These are phyloP conservation scores for Helicoverpa zea DNA, from an alignment of 1,140 invertebrate species.

Conservation along the genomic window DNA sequence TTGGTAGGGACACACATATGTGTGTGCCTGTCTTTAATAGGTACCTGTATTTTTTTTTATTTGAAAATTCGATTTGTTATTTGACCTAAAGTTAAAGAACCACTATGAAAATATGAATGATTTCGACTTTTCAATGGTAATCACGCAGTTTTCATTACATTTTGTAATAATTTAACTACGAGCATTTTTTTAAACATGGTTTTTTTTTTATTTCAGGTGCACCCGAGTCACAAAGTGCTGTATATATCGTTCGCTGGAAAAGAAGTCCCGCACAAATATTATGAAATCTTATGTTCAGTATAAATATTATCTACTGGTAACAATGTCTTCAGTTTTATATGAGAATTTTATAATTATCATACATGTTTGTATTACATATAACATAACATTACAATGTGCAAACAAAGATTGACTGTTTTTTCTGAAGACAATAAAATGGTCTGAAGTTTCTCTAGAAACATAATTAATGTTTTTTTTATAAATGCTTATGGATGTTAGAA, in stretches of 20 bases:
- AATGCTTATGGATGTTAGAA: conserved; percentile 11
- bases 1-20: too few species aligned
- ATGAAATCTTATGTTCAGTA: conserved; percentile 86
- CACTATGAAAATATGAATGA: too few species aligned
- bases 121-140: too few species aligned
- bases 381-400: not conserved
- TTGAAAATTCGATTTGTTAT: too few species aligned
- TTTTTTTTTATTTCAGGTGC: conserved; percentile 86
- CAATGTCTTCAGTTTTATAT: conserved; percentile 2
- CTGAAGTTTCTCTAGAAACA: not conserved
- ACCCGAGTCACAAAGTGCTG: conserved; percentile 89
- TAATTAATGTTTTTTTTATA: not conserved
- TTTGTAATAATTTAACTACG: too few species aligned
- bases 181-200: not conserved
- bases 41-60: too few species aligned
- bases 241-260: conserved; percentile 91
- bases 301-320: conserved; percentile 53
- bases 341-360: conserved; percentile 5
- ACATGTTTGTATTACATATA: conserved; percentile 28
- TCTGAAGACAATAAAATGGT: conserved; percentile 29
- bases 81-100: too few species aligned
- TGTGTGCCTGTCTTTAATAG: too few species aligned
- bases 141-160: too few species aligned
- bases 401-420: conserved; percentile 3
- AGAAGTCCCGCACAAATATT: conserved; percentile 88